Evolutionary conservation across 2,888 invertebrate species (phyloP).

Genomic region (Ametastegia equiseti): DNA sequence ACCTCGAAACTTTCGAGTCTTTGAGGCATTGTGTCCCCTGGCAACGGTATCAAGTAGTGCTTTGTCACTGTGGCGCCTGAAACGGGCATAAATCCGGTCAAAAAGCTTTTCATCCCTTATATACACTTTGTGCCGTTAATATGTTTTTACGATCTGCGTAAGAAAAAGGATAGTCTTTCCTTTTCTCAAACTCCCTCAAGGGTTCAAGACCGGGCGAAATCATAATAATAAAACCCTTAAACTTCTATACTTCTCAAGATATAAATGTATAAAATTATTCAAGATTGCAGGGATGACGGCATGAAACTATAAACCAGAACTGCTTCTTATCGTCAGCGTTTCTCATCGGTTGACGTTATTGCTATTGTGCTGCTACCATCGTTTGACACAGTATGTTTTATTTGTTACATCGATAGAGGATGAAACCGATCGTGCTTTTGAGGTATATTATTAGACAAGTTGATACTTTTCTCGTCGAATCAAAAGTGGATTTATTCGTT

Average conservation of each 20-base stretch:
- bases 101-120: slow-evolving; percentile 33
- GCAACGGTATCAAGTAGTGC: slow-evolving; percentile 30
- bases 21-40: slow-evolving; percentile 50
- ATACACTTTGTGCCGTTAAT: slow-evolving; percentile 3
- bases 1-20: slow-evolving; percentile 52
- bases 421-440: not conserved
- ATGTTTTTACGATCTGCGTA: slow-evolving; percentile 10
- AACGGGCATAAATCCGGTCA: slow-evolving; percentile 42
- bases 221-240: not conserved
- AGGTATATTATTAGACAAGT: slow-evolving; percentile 5
- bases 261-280: not conserved
- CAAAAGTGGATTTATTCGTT: not conserved
- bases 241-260: not conserved
- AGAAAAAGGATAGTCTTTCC: not conserved
- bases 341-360: not conserved
- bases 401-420: slow-evolving; percentile 36
- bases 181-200: not conserved
- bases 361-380: not conserved
- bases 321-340: not conserved
- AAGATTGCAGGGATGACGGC: not conserved
- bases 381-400: not conserved
- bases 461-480: not conserved
- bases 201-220: not conserved
- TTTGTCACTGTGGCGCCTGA: slow-evolving; percentile 47
- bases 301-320: not conserved